Conservation (phyloP, 2,797 vertebrate genomes). For the Coregonus sp. region DNA sequence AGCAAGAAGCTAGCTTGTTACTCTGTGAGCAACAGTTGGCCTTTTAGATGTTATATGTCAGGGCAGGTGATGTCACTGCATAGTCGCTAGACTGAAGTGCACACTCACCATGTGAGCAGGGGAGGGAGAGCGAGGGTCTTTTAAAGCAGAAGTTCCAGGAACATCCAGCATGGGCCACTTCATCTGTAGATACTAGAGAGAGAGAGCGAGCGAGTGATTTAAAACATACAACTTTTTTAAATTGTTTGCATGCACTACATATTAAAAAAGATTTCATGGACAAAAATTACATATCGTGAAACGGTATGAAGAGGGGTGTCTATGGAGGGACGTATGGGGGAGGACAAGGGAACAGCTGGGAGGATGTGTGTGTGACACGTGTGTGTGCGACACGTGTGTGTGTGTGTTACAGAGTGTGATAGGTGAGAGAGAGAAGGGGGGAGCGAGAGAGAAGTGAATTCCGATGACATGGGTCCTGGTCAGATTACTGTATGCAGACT, state of each 20-base stretch:
- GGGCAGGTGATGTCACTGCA: not conserved
- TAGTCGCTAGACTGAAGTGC: not conserved
- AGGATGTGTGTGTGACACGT: conserved; percentile 54
- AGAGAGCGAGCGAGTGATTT: not conserved
- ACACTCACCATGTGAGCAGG: too few relatives aligned
- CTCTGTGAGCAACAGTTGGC: not conserved
- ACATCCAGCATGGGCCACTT: conserved; percentile 93
- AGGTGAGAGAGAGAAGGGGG: not conserved
- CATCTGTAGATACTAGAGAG: conserved; percentile 87
- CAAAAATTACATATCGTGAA: not conserved
- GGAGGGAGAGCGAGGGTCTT: conserved; percentile 72
- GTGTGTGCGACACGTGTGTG: too few relatives aligned
- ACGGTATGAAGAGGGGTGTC: too few relatives aligned
- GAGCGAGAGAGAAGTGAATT: not conserved
- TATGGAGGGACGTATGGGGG: conserved; percentile 24
- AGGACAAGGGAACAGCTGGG: conserved; percentile 70
- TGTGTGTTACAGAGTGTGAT: not conserved
- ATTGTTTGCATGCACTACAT: too few relatives aligned
- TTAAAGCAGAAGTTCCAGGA: conserved; percentile 78
- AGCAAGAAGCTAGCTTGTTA: not conserved
- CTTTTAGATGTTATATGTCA: not conserved
- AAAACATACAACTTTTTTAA: too few relatives aligned
- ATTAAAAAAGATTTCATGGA: too few relatives aligned
- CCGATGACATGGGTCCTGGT: not conserved
- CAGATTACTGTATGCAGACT: not conserved